These are phyloP conservation scores for Darwinula stevensoni DNA, from an alignment of 2,888 invertebrate genomes.

Conservation along the genomic window DNA sequence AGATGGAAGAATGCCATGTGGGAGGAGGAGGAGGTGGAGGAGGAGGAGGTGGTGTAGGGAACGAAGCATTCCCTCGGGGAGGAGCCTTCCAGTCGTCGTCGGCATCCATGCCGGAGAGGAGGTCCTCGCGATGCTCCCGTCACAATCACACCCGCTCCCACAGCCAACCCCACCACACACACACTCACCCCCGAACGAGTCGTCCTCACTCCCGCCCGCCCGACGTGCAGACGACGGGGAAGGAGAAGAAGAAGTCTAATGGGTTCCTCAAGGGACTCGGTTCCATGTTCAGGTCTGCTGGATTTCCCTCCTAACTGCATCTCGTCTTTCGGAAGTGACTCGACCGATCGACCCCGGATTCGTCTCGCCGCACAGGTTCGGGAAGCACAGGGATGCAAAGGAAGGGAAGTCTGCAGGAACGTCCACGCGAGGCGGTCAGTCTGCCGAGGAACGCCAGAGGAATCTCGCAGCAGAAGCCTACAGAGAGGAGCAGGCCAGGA, in stretches of 20 bases:
- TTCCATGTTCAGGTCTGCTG: slow-evolving; percentile 35
- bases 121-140: slow-evolving; percentile 8
- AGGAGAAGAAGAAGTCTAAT: slow-evolving; percentile 16
- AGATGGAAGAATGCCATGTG: too few relatives aligned
- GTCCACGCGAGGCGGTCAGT: too few relatives aligned
- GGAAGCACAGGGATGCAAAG: slow-evolving; percentile 26
- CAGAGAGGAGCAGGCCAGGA: neutral
- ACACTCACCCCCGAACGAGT: neutral
- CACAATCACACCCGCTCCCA: slow-evolving; percentile 12
- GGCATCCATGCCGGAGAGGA: neutral
- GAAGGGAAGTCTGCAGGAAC: slow-evolving; percentile 10
- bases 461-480: too few relatives aligned
- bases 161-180: neutral
- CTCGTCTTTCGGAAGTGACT: too few relatives aligned
- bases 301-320: too few relatives aligned
- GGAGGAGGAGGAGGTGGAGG: too few relatives aligned
- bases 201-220: neutral
- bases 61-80: too few relatives aligned
- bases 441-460: too few relatives aligned
- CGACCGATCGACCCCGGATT: too few relatives aligned
- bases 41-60: too few relatives aligned
- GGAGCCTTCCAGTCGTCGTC: neutral
- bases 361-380: slow-evolving; percentile 22
- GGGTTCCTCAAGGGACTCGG: slow-evolving; percentile 48
- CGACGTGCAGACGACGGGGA: slow-evolving; percentile 8